Evolutionary conservation across 2,888 invertebrate genomes (phyloP).

Genomic region (Heteromurus nitidus): DNA sequence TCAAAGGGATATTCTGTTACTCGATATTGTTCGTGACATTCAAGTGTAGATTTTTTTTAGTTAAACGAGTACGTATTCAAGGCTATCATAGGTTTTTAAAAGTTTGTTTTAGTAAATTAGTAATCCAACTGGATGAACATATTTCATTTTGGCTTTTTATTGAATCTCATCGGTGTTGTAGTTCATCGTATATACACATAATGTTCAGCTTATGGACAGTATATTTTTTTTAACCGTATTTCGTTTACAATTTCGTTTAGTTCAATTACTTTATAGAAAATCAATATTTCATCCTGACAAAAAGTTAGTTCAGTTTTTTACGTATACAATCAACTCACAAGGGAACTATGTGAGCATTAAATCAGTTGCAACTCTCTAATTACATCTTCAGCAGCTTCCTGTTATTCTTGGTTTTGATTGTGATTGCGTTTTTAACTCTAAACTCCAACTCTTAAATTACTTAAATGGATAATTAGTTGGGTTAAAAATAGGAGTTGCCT

Average conservation of each 20-base stretch:
- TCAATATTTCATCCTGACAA: not conserved
- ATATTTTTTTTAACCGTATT: constrained; percentile 31
- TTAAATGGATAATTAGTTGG: too few species aligned
- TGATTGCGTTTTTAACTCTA: too few species aligned
- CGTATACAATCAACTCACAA: constrained; percentile 1
- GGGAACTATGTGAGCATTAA: too few species aligned
- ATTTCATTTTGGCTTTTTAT: constrained; percentile 35
- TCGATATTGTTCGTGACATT: too few species aligned
- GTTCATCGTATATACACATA: not conserved
- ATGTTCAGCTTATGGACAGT: constrained; percentile 41
- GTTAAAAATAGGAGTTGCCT: too few species aligned
- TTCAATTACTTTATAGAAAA: not conserved
- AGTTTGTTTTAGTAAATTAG: constrained; percentile 5
- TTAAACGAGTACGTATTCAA: too few species aligned
- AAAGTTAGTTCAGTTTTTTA: not conserved
- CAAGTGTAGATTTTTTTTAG: too few species aligned
- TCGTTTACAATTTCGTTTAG: constrained; percentile 10
- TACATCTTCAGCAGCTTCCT: too few species aligned
- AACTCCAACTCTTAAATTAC: too few species aligned
- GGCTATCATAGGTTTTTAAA: not conserved
- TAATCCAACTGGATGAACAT: constrained; percentile 29
- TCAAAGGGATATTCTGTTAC: too few species aligned
- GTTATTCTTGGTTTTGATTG: too few species aligned
- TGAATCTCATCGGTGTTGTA: constrained; percentile 40
- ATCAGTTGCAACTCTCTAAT: too few species aligned